Conservation (phyloP, 2,113 vertebrate genomes). For the Thymallus thymallus region DNA sequence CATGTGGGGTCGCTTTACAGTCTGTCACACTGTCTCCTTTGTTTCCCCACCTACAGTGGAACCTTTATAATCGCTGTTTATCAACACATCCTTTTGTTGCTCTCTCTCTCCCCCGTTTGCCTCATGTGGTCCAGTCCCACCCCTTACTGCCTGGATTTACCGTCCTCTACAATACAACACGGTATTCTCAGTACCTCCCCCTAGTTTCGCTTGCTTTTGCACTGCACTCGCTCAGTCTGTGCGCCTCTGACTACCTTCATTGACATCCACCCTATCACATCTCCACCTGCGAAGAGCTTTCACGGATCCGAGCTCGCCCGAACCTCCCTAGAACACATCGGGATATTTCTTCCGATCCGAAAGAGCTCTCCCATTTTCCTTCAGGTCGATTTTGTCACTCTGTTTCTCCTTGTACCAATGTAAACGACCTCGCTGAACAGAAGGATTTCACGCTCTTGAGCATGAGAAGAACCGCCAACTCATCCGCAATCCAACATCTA, state of each 20-base stretch:
- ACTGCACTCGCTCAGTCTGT: conserved; percentile 51
- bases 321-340: conserved; percentile 54
- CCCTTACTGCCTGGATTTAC: conserved; percentile 71
- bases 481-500: conserved; percentile 75
- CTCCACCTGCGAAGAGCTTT: conserved; percentile 54
- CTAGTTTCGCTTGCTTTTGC: conserved; percentile 63
- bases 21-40: background rate
- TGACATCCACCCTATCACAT: conserved; percentile 61
- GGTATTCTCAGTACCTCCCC: conserved; percentile 73
- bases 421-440: conserved; percentile 61
- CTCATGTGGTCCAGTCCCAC: conserved; percentile 66
- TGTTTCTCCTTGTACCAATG: conserved; percentile 58
- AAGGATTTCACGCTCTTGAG: conserved; percentile 73
- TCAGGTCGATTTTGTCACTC: conserved; percentile 38
- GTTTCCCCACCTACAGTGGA: background rate
- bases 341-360: conserved; percentile 48
- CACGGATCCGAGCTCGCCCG: conserved; percentile 27
- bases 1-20: background rate
- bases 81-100: conserved; percentile 38
- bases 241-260: conserved; percentile 67
- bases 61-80: conserved; percentile 29
- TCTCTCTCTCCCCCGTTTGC: conserved; percentile 42
- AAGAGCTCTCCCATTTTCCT: conserved; percentile 7
- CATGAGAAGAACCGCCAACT: conserved; percentile 78
- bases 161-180: conserved; percentile 74